These are phyloP conservation scores for Rhabdornis inornatus DNA, from an alignment of 2,113 vertebrate genomes.

Conservation along the genomic window DNA sequence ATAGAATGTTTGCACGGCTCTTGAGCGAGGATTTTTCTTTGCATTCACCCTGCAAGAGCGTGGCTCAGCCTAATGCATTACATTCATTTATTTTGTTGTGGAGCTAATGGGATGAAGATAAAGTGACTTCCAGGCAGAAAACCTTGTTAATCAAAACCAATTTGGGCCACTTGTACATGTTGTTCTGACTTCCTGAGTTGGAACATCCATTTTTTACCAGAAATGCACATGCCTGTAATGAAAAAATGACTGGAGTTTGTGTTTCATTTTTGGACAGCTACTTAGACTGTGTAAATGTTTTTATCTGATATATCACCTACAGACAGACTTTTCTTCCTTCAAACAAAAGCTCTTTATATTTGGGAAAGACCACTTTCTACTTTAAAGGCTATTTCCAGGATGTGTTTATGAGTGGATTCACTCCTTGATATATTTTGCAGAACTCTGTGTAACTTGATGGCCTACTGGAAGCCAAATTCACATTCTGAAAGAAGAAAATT, in stretches of 20 bases:
- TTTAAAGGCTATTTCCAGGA: neutral
- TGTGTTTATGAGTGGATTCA: neutral
- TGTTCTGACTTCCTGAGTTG: slow-evolving; percentile 17
- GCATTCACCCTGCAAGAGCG: neutral
- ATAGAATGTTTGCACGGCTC: neutral
- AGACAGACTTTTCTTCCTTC: neutral
- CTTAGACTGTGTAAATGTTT: neutral
- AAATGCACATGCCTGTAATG: neutral
- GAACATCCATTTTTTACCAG: slow-evolving; percentile 35
- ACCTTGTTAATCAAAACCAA: slow-evolving; percentile 59
- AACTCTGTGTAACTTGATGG: neutral
- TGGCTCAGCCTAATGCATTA: slow-evolving; percentile 15
- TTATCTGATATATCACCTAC: neutral
- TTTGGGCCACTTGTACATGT: slow-evolving; percentile 6
- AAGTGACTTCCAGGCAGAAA: slow-evolving; percentile 54
- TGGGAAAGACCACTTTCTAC: neutral
- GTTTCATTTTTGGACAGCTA: neutral
- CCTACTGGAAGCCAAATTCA: neutral
- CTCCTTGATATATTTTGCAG: neutral
- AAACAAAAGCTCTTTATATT: neutral
- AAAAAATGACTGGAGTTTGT: neutral
- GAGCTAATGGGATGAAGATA: slow-evolving; percentile 49
- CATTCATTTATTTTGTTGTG: slow-evolving; percentile 41
- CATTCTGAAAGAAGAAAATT: neutral
- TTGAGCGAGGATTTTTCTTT: neutral